Conservation (phyloP, 2,888 invertebrate species). For the Belgica antarctica region DNA sequence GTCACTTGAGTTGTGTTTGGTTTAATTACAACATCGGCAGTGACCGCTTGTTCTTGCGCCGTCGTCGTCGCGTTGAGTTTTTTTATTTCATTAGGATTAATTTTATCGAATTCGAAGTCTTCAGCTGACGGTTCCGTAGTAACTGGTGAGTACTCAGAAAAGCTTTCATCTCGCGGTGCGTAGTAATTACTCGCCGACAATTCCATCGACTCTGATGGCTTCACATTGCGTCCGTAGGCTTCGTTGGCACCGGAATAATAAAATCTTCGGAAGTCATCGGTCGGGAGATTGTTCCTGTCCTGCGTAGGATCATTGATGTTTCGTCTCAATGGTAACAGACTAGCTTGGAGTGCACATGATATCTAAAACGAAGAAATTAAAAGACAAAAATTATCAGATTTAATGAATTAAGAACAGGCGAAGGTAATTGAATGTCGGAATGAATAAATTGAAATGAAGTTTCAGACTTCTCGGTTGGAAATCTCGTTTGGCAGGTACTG, state of each 20-base stretch:
- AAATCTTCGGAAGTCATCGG: not conserved
- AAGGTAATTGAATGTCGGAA: not conserved
- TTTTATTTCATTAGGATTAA: slow-evolving; percentile 35
- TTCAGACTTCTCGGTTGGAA: slow-evolving; percentile 9
- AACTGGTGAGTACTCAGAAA: not conserved
- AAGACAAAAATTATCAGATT: not conserved
- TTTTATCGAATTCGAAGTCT: slow-evolving; percentile 34
- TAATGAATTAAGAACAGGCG: not conserved
- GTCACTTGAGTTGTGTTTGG: slow-evolving; percentile 26
- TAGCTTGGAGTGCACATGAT: slow-evolving; percentile 33
- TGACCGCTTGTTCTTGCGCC: not conserved
- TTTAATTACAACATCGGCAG: not conserved
- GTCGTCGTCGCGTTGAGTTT: slow-evolving; percentile 8
- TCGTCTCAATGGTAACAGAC: slow-evolving; percentile 33
- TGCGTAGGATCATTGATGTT: not conserved
- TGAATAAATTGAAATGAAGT: not conserved
- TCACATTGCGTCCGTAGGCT: not conserved
- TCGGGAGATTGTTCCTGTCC: not conserved
- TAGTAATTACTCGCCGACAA: slow-evolving; percentile 31
- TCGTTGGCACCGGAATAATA: too few relatives aligned
- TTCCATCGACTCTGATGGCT: slow-evolving; percentile 20
- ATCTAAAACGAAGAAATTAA: slow-evolving; percentile 25
- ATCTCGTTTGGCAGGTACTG: slow-evolving; percentile 21
- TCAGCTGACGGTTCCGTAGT: not conserved
- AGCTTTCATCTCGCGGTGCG: not conserved